Conservation (phyloP, 2,113 vertebrate genomes). For the Rhinichthys klamathensis region DNA sequence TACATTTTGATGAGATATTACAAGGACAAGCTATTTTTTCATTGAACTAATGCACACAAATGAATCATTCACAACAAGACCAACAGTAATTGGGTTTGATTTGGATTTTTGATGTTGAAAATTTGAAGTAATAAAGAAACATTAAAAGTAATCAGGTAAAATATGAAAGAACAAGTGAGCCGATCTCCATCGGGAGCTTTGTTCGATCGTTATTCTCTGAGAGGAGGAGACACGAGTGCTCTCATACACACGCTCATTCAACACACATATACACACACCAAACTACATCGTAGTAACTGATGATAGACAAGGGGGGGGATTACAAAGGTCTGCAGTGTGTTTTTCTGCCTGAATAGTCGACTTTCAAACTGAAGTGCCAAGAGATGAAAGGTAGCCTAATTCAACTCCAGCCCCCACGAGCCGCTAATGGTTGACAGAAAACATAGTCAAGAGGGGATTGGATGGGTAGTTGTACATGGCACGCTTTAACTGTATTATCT, state of each 20-base stretch:
- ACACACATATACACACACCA: slow-evolving; percentile 20
- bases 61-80: background rate
- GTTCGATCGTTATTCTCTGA: background rate
- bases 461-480: background rate
- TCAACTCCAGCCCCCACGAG: slow-evolving; percentile 54
- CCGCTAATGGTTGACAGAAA: background rate
- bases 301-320: slow-evolving; percentile 57
- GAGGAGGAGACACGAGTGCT: background rate
- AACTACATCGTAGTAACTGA: slow-evolving; percentile 61
- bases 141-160: background rate
- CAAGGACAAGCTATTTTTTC: background rate
- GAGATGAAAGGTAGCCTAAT: slow-evolving; percentile 70
- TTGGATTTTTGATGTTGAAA: background rate
- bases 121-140: background rate
- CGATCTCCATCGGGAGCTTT: background rate
- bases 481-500: slow-evolving; percentile 14
- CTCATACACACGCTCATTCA: slow-evolving; percentile 16
- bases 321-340: slow-evolving; percentile 64
- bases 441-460: background rate
- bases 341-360: slow-evolving; percentile 63
- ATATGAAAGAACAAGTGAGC: background rate
- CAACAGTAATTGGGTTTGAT: background rate
- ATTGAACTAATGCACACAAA: background rate
- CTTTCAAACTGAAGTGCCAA: slow-evolving; percentile 55
- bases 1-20: background rate